Base-by-base conservation (phyloP, 2,888 invertebrate genomes). In the Chrysotoxum bicinctum region DNA sequence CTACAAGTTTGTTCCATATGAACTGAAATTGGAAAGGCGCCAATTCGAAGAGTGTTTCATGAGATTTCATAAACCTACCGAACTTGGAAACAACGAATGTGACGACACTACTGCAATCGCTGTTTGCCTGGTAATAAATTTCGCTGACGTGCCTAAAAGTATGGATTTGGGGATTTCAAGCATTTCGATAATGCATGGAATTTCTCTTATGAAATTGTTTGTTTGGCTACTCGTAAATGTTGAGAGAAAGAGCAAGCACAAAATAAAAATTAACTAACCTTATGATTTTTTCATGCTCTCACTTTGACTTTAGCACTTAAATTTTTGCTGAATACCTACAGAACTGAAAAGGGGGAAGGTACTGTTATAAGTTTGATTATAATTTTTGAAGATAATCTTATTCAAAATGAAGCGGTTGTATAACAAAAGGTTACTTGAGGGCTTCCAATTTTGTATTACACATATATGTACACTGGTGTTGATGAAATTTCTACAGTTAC, bases 91-190 rank as follows among this genome's bases (percentile, higher is more conserved):
- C 52, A 68, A 43, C 85, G 50, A 52, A 12, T 23, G 58, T 23
- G 35, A 7, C 26, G 16, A 45, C 0, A 0, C 78, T 83, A 52
- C 69, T 72, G 7, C 0, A 23, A 32, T 48, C 68, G 76, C 88
- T 89, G 89, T 21, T 82, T 16, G 50, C 87, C 88, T 87, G 80
- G 50, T 87, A 64, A 79, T 87, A 88, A 88, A 88, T 89, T 88
- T 89, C 88, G 88, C 88, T 89, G 88, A 89, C 89, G 89, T 89
- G 89, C 88, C 88, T 88, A 88, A 88, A 89, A 88, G 88, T 89
- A 88, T 78, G 88, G 87, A 88, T 87, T 88, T 84, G 87, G 88
- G 88, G 89, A 88, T 88, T 88, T 88, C 87, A 88, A 84, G 78
- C 87, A 89, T 89, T 87, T 88, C 87, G 87, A 84, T 87, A 87